Conservation (phyloP, 2,888 invertebrate species). For the Cheilosia scutellata region DNA sequence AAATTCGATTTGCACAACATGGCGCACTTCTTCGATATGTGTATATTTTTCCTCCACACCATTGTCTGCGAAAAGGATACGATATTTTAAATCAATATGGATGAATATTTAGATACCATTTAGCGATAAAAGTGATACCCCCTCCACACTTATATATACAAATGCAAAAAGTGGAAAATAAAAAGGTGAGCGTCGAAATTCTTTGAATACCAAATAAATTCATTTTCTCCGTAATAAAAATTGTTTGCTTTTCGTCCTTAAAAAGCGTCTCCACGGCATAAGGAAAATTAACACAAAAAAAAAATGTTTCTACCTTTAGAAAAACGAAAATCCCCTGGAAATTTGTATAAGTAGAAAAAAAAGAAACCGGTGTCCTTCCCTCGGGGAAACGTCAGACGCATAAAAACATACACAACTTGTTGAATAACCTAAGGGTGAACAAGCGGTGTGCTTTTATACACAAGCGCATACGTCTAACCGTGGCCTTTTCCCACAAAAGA, state of each 20-base stretch:
- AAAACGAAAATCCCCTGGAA: slow-evolving; percentile 19
- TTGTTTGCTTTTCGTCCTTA: slow-evolving; percentile 29
- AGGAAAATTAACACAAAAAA: not conserved
- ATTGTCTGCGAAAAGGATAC: not conserved
- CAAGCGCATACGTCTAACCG: not conserved
- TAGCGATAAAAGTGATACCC: slow-evolving; percentile 6
- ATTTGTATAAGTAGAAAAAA: not conserved
- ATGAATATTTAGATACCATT: slow-evolving; percentile 39
- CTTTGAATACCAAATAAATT: slow-evolving; percentile 48
- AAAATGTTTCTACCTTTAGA: not conserved
- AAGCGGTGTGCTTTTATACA: not conserved
- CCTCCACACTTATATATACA: too few relatives aligned
- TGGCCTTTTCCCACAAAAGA: slow-evolving; percentile 22
- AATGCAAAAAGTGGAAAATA: slow-evolving; percentile 18
- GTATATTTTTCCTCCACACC: not conserved
- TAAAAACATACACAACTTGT: slow-evolving; percentile 55
- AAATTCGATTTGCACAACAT: slow-evolving; percentile 44
- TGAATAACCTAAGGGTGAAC: slow-evolving; percentile 37
- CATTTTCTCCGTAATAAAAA: slow-evolving; percentile 54
- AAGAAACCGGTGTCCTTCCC: not conserved
- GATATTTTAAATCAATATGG: slow-evolving; percentile 45
- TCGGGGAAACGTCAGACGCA: slow-evolving; percentile 45
- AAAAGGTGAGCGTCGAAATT: slow-evolving; percentile 33
- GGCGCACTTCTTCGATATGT: not conserved
- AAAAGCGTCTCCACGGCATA: not conserved